Conservation (phyloP, 1,140 invertebrate species). For the Mamestra configurata region DNA sequence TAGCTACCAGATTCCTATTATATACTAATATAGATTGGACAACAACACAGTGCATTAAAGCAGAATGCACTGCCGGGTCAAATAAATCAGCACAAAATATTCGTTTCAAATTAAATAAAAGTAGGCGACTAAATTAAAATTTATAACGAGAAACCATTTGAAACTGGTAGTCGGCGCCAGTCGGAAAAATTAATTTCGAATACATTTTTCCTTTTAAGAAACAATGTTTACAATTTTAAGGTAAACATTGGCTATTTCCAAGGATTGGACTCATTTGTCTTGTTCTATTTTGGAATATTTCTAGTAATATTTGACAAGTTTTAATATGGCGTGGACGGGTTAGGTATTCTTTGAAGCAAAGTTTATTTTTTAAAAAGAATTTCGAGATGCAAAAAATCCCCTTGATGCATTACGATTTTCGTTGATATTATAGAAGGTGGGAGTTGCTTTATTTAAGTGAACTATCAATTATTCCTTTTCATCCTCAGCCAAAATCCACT, state of each 20-base stretch:
- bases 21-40: not conserved
- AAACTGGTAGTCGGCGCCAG: conserved; percentile 48
- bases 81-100: conserved; percentile 12
- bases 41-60: conserved; percentile 1
- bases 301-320: not conserved
- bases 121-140: conserved; percentile 19
- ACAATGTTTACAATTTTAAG: conserved; percentile 11
- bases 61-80: conserved; percentile 1
- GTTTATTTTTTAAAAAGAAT: too few relatives aligned
- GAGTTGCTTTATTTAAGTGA: too few relatives aligned
- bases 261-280: conserved; percentile 13
- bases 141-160: conserved; percentile 7
- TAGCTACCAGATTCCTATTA: not conserved
- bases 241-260: not conserved
- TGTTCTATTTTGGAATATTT: not conserved
- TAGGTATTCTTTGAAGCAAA: not conserved
- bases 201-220: conserved; percentile 10
- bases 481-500: too few relatives aligned
- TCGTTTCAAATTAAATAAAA: not conserved
- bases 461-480: too few relatives aligned
- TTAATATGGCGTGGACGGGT: not conserved
- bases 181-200: conserved; percentile 31
- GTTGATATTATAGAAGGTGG: too few relatives aligned
- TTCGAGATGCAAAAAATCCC: too few relatives aligned
- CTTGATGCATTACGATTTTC: too few relatives aligned